These are phyloP conservation scores for Metallyticus violacea DNA, from an alignment of 2,888 invertebrate species.

Conservation along the genomic window DNA sequence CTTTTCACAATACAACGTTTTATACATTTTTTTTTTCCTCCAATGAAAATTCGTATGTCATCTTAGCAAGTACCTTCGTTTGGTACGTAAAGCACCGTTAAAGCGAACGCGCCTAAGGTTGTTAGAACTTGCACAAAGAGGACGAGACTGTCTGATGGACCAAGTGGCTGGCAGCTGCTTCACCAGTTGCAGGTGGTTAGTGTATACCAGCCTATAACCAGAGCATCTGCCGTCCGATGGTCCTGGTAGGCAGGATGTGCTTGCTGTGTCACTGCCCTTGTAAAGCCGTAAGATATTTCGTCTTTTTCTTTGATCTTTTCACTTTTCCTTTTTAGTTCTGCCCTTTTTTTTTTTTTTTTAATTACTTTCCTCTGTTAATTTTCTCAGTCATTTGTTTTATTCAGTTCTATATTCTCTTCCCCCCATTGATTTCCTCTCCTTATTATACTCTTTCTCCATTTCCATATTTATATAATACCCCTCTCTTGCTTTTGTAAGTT, in stretches of 20 bases:
- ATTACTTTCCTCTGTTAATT: background rate
- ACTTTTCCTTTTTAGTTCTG: background rate
- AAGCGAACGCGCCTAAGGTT: slow-evolving; percentile 14
- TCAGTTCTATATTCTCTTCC: too few species aligned
- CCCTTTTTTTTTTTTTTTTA: background rate
- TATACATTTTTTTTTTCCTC: too few species aligned
- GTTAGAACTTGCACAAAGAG: background rate
- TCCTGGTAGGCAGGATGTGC: background rate
- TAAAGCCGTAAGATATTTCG: too few species aligned
- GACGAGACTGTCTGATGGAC: background rate
- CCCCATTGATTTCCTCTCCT: too few species aligned
- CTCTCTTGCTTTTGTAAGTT: too few species aligned
- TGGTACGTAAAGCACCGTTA: slow-evolving; percentile 38
- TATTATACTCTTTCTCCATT: too few species aligned
- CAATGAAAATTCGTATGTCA: too few species aligned
- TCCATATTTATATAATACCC: too few species aligned
- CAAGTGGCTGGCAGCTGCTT: slow-evolving; percentile 37
- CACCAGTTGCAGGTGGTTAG: slow-evolving; percentile 33
- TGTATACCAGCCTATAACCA: background rate
- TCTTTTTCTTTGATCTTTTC: background rate
- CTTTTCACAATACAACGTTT: too few species aligned
- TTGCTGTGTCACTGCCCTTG: background rate
- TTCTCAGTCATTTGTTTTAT: too few species aligned
- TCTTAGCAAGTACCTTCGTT: too few species aligned
- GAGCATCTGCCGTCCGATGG: background rate